Base-by-base conservation (phyloP, 2,113 vertebrate species). In the Melanostigma gelatinosum region DNA sequence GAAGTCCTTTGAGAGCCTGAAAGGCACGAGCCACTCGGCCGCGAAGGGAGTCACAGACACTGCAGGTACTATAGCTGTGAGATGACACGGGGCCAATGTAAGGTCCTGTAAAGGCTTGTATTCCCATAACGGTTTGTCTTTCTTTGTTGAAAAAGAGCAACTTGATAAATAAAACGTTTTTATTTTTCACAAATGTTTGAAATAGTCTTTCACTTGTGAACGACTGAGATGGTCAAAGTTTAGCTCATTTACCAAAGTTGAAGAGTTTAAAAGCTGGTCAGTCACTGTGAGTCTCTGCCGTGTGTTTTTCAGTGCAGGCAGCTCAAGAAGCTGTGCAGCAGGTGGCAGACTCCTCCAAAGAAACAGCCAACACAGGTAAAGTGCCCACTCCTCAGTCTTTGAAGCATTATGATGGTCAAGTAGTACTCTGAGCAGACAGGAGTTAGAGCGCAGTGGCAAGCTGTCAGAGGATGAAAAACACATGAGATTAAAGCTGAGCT, bases 341-440 rank as follows among this genome's bases (percentile, higher is more conserved):
- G 94, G 94, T 95, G 91, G 94, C 93, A 89, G 94, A 95, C 60
- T 93, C 94, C 50, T 93, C 94, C 82, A 95, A 94, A 91, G 95
- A 95, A 91, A 92, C 93, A 29, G 89, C 86, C 72, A 92, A 63
- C 80, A 82, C 38, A 77, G 95, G 95, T 95, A 91, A 78, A 62
- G 11, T 8, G 12, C 54, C 38, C 58, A 18, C 20, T 27, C 20
- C 4, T 72, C 18, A 72, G 6, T 42, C 22, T 40, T 36, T 77
- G 13, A 77, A 38, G n/a, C 9, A 0, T 73, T 5, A 32, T 22
- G 3, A 34, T 44, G 10, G 5, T 36, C 12, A 54, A 52, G 18
- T 24, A 24, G 36, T 18, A 34, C 38, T 58, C 58, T 48, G 10
- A n/a, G 22, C n/a, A 61, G 24, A 36, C 6, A 54, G 4, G 29